Percentiles rank a stretch among this genome's conserved stretches.
Evolutionary conservation across 2,113 vertebrate genomes (phyloP).

Genomic region (Zosterops lateralis): DNA sequence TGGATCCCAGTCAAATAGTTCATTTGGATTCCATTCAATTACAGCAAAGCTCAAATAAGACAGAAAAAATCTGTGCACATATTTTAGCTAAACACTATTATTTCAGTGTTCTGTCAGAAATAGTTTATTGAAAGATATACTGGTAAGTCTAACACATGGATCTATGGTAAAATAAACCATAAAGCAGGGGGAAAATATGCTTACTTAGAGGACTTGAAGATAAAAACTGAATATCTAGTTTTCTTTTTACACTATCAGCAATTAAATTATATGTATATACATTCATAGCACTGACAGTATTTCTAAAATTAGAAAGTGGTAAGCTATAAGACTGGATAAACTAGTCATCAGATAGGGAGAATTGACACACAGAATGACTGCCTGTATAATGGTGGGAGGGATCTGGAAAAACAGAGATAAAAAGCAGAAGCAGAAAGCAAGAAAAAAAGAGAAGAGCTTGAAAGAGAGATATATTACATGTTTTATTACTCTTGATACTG

Average conservation of each 20-base stretch:
- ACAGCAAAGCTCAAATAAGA: background rate
- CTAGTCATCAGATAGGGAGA: background rate
- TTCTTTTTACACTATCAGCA: background rate
- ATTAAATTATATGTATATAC: background rate
- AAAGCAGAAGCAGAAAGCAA: background rate
- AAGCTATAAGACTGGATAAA: background rate
- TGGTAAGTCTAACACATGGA: background rate
- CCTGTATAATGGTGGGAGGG: background rate
- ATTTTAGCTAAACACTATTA: background rate
- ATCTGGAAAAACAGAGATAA: background rate
- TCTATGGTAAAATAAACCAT: background rate
- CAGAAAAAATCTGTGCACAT: background rate
- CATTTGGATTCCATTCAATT: background rate
- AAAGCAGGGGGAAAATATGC: background rate
- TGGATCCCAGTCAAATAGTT: background rate
- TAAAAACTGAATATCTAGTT: background rate
- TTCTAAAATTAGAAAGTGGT: background rate
- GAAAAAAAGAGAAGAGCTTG: background rate
- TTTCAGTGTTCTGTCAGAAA: background rate
- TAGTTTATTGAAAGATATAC: background rate
- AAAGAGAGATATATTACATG: background rate
- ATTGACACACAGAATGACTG: background rate
- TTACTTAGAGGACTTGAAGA: background rate
- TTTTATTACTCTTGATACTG: background rate
- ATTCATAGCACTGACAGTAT: background rate